Conservation (phyloP, 2,797 vertebrate species). For the Oryzias sinensis region DNA sequence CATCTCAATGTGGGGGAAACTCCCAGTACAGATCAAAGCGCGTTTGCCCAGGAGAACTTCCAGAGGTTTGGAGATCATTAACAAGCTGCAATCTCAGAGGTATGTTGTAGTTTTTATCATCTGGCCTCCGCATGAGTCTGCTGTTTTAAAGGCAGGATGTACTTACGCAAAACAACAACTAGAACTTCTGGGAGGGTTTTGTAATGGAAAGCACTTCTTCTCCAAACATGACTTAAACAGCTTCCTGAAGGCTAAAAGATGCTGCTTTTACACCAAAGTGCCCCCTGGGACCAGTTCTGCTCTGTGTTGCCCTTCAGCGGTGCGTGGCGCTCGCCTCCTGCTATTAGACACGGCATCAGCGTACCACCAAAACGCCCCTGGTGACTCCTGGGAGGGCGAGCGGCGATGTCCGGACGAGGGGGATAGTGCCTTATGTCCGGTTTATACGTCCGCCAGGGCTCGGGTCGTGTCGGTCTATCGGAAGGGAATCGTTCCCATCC, state of each 20-base stretch:
- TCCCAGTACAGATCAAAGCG: slow-evolving; percentile 23
- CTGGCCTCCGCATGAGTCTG: not conserved
- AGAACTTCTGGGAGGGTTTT: not conserved
- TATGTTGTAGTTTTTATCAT: not conserved
- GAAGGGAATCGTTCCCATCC: no score
- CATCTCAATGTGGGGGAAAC: slow-evolving; percentile 30
- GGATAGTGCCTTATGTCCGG: no score
- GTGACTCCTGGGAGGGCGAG: slow-evolving; percentile 42
- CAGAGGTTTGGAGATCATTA: not conserved
- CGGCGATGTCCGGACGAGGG: no score
- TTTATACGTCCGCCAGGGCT: no score
- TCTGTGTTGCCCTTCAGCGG: slow-evolving; percentile 39
- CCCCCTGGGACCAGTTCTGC: slow-evolving; percentile 59
- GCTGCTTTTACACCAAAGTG: slow-evolving; percentile 35
- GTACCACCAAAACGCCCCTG: slow-evolving; percentile 52
- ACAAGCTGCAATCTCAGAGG: not conserved
- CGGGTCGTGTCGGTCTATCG: no score
- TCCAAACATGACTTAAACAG: slow-evolving; percentile 30
- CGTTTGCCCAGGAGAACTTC: not conserved
- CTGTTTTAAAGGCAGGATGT: not conserved
- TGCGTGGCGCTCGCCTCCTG: slow-evolving; percentile 56
- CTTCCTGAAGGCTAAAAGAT: slow-evolving; percentile 50
- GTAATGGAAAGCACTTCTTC: slow-evolving; percentile 17
- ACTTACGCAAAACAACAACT: not conserved
- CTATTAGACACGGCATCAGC: slow-evolving; percentile 75